A percentile compares a stretch with the other conserved stretches of the same genome.
phyloP scores from a whole-genome alignment of 2,888 invertebrate genomes.

The Phyllotreta striolata region DNA sequence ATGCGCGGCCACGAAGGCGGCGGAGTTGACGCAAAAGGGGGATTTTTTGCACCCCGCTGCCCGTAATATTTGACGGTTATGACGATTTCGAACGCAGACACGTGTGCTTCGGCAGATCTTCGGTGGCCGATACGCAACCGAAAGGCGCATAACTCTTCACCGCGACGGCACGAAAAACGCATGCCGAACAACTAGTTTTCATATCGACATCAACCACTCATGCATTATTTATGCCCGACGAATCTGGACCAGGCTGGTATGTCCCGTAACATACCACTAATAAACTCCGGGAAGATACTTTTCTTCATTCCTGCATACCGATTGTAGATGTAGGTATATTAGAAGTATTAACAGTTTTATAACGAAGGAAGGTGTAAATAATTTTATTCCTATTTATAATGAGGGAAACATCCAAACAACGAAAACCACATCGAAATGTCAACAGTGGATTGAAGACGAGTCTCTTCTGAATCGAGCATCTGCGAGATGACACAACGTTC shows the following conservation, averaged over 20 bases:
- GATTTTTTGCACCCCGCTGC: conserved; percentile 42
- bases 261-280: neutral
- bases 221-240: conserved; percentile 57
- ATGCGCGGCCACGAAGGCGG: conserved; percentile 37
- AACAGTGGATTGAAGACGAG: conserved; percentile 42
- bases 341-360: too few species aligned
- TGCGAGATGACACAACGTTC: conserved; percentile 57
- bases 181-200: conserved; percentile 58
- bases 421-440: conserved; percentile 50
- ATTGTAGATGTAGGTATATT: too few species aligned
- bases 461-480: conserved; percentile 47
- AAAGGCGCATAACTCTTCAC: conserved; percentile 59
- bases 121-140: conserved; percentile 55
- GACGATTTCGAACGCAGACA: conserved; percentile 56
- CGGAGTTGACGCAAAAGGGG: conserved; percentile 42
- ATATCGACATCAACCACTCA: conserved; percentile 58
- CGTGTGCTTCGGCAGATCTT: conserved; percentile 56
- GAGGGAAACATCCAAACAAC: neutral
- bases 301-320: too few species aligned
- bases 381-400: too few species aligned
- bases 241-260: conserved; percentile 35
- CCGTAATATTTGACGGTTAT: conserved; percentile 53
- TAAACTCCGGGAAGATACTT: too few species aligned
- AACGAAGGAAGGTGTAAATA: too few species aligned
- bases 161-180: conserved; percentile 59